Conservation (phyloP, 1,140 invertebrate species). For the Solenopsis invicta region DNA sequence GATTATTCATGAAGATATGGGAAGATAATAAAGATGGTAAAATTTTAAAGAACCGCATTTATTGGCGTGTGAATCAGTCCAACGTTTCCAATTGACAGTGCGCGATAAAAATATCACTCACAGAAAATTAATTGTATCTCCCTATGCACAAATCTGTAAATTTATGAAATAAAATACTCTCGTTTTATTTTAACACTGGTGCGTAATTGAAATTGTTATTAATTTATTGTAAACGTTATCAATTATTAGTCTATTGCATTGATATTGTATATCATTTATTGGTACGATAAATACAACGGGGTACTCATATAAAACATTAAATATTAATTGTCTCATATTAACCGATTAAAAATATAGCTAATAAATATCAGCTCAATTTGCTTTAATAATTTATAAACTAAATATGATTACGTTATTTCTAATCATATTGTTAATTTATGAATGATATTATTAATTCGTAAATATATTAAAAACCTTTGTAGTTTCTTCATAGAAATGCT, state of each 20-base stretch:
- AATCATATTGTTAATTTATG: not conserved
- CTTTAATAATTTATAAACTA: slow-evolving; percentile 23
- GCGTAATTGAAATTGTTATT: slow-evolving; percentile 46
- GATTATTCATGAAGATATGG: slow-evolving; percentile 13
- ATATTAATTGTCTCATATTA: slow-evolving; percentile 39
- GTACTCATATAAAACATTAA: slow-evolving; percentile 28
- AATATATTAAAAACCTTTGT: not conserved
- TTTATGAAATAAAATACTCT: slow-evolving; percentile 11
- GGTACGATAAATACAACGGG: not conserved
- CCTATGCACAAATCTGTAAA: not conserved
- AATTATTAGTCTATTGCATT: slow-evolving; percentile 33
- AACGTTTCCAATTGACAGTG: not conserved
- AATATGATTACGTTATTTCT: slow-evolving; percentile 11
- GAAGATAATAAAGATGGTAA: not conserved
- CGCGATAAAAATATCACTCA: not conserved
- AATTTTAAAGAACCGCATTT: not conserved
- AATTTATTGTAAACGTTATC: slow-evolving; percentile 48
- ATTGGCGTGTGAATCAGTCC: slow-evolving; percentile 14
- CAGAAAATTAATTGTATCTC: not conserved
- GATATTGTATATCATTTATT: slow-evolving; percentile 14
- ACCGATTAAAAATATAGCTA: slow-evolving; percentile 22
- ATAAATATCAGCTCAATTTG: slow-evolving; percentile 7
- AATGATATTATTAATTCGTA: not conserved
- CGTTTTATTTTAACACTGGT: not conserved
- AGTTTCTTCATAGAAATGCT: not conserved